Evolutionary conservation across 2,113 vertebrate species (phyloP).

Genomic region (Opisthocomus hoazin): DNA sequence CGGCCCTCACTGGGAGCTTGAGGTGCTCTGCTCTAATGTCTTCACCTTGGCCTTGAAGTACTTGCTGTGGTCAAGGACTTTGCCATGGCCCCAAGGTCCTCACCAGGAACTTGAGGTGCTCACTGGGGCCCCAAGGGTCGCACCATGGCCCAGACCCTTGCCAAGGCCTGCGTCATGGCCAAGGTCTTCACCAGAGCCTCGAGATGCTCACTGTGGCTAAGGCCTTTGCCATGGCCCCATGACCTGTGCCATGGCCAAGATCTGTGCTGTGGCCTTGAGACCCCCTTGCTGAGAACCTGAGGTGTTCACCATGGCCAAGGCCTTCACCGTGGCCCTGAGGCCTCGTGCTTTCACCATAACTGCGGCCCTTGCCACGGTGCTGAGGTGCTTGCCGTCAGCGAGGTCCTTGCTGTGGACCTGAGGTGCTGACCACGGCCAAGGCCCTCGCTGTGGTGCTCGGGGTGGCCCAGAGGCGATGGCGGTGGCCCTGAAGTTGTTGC

Average conservation of each 20-base stretch:
- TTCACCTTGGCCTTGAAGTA: not conserved
- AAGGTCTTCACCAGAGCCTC: not conserved
- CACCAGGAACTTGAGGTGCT: not conserved
- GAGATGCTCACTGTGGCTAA: too few relatives aligned
- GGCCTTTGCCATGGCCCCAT: too few relatives aligned
- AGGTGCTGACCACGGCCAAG: too few relatives aligned
- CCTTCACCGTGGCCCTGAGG: not conserved
- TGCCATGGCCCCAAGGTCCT: not conserved
- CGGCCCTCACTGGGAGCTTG: not conserved
- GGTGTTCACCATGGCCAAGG: not conserved
- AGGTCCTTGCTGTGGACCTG: not conserved
- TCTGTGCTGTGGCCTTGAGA: too few relatives aligned
- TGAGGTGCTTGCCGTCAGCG: not conserved
- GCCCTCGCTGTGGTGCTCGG: not conserved
- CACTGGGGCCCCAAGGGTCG: not conserved
- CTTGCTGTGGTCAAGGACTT: not conserved
- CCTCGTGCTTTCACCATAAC: too few relatives aligned
- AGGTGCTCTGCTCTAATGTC: not conserved
- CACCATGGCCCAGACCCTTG: not conserved
- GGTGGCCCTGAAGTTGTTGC: not conserved
- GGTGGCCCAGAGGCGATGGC: not conserved
- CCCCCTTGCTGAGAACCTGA: fast-evolving
- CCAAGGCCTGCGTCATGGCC: not conserved
- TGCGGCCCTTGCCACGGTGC: too few relatives aligned
- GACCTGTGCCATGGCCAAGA: too few relatives aligned